These are phyloP conservation scores for Kradibia gibbosae DNA, from an alignment of 1,140 invertebrate species.

Conservation along the genomic window DNA sequence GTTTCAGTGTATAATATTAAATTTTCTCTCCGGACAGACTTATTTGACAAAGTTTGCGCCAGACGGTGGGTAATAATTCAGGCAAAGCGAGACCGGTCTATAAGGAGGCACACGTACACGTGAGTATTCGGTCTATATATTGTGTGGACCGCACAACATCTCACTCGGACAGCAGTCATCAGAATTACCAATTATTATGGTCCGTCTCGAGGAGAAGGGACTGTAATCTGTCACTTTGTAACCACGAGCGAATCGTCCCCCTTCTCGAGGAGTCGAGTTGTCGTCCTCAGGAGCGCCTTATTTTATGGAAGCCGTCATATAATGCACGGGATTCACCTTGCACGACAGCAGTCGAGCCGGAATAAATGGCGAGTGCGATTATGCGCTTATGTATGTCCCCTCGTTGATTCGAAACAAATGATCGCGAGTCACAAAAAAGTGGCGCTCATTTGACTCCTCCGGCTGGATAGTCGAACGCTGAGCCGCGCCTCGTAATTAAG, in stretches of 20 bases:
- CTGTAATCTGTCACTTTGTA: neutral
- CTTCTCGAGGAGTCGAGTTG: neutral
- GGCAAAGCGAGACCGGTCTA: constrained; percentile 6
- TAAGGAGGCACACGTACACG: no score
- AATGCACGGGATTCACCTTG: neutral
- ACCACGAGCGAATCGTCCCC: neutral
- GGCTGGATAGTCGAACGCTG: no score
- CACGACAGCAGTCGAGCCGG: neutral
- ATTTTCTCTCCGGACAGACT: neutral
- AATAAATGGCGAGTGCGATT: neutral
- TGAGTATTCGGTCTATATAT: no score
- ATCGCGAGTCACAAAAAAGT: constrained; percentile 1
- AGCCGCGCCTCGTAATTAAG: no score
- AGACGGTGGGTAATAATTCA: constrained; percentile 15
- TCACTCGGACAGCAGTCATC: no score
- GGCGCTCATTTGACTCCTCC: constrained; percentile 30
- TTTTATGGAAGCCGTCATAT: constrained; percentile 9
- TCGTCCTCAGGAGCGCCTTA: neutral
- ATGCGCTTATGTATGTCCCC: constrained; percentile 25
- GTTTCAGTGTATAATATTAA: neutral
- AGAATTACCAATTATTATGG: constrained; percentile 41
- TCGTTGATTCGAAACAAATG: constrained; percentile 31
- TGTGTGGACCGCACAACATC: no score
- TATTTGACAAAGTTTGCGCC: constrained; percentile 14
- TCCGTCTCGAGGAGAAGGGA: neutral